Evolutionary conservation across 2,113 vertebrate species (phyloP), one percentile per base, ranked within the genome.

Genomic region (Labrus mixtus): DNA sequence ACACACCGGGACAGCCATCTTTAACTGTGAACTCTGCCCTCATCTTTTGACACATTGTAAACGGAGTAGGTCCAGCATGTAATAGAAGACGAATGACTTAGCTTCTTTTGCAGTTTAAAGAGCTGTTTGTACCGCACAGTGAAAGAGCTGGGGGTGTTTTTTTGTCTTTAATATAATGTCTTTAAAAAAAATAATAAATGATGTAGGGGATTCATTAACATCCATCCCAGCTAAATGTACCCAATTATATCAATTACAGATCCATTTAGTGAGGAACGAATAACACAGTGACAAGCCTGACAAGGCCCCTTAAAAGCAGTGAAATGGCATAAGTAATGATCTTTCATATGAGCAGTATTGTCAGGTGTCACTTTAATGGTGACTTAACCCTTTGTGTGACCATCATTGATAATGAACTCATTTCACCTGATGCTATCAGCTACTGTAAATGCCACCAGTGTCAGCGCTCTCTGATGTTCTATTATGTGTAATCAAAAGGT

Each of bases 11-110:
- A 82, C 79, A 72, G 84, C 78, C 83, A 78, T 89, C 87, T 81
- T 81, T 82, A 72, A 88, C 83, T 57, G 15, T 88, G 86, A 90
- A 91, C 90, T 86, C 84, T 89, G 86, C 77, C 87, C 78, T 88
- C 78, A 63, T 89, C 82, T 86, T 90, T 88, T 71, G 20, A 78
- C 79, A 77, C 76, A 71, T 50, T 77, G 15, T 68, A 84, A 87
- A 88, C 78, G 68, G 39, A 88, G 66, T 78, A 58, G 41, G 16
- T 61, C 60, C 78, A 61, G 48, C 48, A 51, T n/a, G 48, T 8
- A 51, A 51, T n/a, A n/a, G 8, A 51, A 79, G 61, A 87, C 78
- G 53, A 80, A 88, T 68, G 63, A 82, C 62, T 63, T 13, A 10
- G 48, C 51, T 58, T 11, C 61, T 68, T 73, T 66, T 78, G 13